A percentile compares a stretch with the other conserved stretches of the same genome.
Conservation (phyloP, 2,888 invertebrate genomes). For the Dione juno region DNA sequence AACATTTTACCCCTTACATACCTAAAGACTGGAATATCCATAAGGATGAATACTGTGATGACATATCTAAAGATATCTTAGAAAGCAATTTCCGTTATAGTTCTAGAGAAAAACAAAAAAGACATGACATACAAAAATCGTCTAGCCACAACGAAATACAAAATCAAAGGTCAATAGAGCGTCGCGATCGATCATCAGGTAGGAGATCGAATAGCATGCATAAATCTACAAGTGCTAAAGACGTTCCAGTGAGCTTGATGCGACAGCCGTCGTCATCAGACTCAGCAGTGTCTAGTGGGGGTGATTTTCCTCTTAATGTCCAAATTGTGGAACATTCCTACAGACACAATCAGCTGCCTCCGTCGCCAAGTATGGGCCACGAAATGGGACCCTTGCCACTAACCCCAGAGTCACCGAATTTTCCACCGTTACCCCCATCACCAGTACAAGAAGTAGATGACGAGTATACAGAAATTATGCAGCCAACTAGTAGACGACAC, state of each 20-base stretch:
- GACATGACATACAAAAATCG: constrained; percentile 85
- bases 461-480: constrained; percentile 87
- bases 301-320: constrained; percentile 85
- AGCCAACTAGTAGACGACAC: constrained; percentile 77
- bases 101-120: constrained; percentile 80
- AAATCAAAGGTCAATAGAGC: constrained; percentile 78
- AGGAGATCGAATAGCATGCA: constrained; percentile 86
- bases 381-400: constrained; percentile 78
- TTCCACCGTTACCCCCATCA: constrained; percentile 92
- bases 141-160: constrained; percentile 86
- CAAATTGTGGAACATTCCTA: constrained; percentile 86
- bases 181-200: constrained; percentile 75
- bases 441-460: constrained; percentile 91
- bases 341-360: constrained; percentile 72
- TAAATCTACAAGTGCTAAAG: constrained; percentile 89
- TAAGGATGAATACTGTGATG: constrained; percentile 83
- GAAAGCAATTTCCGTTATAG: constrained; percentile 81
- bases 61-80: constrained; percentile 79
- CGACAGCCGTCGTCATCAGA: constrained; percentile 80
- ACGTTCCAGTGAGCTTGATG: constrained; percentile 85
- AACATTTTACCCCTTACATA: constrained; percentile 79
- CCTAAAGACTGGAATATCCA: constrained; percentile 84
- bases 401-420: constrained; percentile 81
- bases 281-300: constrained; percentile 80
- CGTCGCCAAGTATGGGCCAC: constrained; percentile 70